Percentiles rank a stretch among this genome's conserved stretches.
Conservation (phyloP, 2,888 invertebrate species). For the Heliconius charithonia region DNA sequence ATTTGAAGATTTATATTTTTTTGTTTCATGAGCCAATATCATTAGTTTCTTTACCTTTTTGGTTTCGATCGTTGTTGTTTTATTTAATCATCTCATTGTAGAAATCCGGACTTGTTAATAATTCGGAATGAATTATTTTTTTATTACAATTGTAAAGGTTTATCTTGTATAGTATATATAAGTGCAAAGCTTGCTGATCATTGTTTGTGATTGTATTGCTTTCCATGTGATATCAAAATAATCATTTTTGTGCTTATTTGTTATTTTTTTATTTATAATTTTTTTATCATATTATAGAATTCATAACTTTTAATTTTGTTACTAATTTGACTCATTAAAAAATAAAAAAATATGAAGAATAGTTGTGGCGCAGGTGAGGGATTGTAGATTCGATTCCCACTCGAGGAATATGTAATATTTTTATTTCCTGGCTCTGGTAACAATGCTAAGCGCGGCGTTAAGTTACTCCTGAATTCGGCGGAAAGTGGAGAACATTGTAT, state of each 20-base stretch:
- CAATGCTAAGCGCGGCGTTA: too few relatives aligned
- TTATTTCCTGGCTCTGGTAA: too few relatives aligned
- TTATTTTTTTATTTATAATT: neutral
- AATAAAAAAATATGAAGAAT: too few relatives aligned
- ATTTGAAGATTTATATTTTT: constrained; percentile 44
- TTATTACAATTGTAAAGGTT: constrained; percentile 29
- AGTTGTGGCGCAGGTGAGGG: too few relatives aligned
- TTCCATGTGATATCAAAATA: constrained; percentile 45
- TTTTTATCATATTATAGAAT: neutral
- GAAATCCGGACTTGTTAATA: constrained; percentile 38
- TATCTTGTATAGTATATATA: constrained; percentile 10
- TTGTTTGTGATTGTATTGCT: constrained; percentile 34
- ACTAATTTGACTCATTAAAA: neutral
- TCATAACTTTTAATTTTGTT: neutral
- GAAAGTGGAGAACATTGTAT: too few relatives aligned
- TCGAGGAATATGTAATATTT: too few relatives aligned
- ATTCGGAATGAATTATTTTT: constrained; percentile 30
- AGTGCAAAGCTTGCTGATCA: constrained; percentile 39
- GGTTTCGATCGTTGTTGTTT: constrained; percentile 46
- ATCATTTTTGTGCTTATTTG: neutral
- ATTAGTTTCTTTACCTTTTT: constrained; percentile 48
- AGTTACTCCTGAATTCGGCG: too few relatives aligned
- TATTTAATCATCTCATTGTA: constrained; percentile 48
- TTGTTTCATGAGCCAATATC: constrained; percentile 45
- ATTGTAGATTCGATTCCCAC: too few relatives aligned